Evolutionary conservation across 2,797 vertebrate genomes (phyloP).

Genomic region (Delichon dasypus): DNA sequence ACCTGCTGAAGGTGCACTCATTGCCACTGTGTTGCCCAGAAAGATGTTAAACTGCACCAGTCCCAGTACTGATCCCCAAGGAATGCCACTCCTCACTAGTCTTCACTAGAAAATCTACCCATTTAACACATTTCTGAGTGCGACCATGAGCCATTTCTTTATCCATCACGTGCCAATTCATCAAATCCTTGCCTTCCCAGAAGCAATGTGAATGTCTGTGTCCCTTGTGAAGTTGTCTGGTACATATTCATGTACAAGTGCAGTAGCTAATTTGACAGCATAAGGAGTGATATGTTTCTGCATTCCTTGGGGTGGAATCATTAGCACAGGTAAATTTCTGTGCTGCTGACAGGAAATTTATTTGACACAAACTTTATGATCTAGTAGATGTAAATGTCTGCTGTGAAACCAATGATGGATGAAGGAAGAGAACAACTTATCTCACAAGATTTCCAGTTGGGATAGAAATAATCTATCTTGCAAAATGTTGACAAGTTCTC

Average conservation of each 20-base stretch:
- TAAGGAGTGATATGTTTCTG: background rate
- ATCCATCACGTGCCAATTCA: background rate
- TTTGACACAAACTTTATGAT: slow-evolving; percentile 34
- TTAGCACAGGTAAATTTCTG: background rate
- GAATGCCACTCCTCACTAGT: background rate
- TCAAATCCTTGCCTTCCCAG: background rate
- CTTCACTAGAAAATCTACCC: background rate
- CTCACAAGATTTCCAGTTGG: slow-evolving; percentile 31
- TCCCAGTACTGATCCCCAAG: no score
- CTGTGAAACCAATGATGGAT: slow-evolving; percentile 37
- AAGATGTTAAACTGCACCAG: background rate
- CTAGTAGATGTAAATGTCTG: slow-evolving; percentile 44
- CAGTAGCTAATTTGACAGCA: background rate
- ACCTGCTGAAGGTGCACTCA: background rate
- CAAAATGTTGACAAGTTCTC: slow-evolving; percentile 40
- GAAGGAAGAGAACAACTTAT: slow-evolving; percentile 29
- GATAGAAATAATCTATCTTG: slow-evolving; percentile 44
- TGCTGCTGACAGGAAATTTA: background rate
- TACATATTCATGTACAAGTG: background rate
- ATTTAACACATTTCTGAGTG: background rate
- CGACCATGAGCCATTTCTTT: background rate
- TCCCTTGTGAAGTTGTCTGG: background rate
- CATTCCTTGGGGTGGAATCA: background rate
- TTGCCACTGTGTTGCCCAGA: background rate
- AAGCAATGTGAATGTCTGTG: background rate